These are phyloP conservation scores for Vombatus ursinus DNA, from an alignment of 2,113 vertebrate genomes.

Conservation along the genomic window DNA sequence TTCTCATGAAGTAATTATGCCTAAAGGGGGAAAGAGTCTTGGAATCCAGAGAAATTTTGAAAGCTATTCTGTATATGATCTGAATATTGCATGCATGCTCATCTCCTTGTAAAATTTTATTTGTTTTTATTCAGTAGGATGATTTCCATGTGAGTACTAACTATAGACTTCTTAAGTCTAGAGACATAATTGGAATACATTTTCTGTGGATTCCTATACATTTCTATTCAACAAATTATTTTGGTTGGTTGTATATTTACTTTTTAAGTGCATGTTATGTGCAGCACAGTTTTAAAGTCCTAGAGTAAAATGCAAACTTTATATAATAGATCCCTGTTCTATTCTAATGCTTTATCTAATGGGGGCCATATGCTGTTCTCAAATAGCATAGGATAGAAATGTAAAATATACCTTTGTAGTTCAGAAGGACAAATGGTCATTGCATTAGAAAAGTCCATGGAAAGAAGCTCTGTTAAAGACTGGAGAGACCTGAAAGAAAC, in stretches of 20 bases:
- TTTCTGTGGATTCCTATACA: background rate
- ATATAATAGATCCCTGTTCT: background rate
- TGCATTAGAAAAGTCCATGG: background rate
- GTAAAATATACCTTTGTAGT: background rate
- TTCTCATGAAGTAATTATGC: conserved; percentile 41
- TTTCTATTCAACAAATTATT: background rate
- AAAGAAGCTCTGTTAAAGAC: background rate
- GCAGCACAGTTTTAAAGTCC: background rate
- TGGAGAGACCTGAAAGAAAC: background rate
- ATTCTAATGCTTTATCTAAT: background rate
- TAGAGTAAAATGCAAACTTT: background rate
- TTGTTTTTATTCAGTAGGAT: background rate
- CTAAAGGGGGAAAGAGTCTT: background rate
- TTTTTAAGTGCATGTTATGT: background rate
- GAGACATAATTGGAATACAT: background rate
- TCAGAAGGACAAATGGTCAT: background rate
- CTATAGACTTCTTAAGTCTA: background rate
- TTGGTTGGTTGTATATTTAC: background rate
- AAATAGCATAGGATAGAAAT: background rate
- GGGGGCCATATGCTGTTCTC: background rate
- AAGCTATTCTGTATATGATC: background rate
- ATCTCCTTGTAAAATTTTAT: background rate
- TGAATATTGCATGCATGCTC: background rate
- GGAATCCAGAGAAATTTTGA: background rate
- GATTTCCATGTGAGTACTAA: background rate